Evolutionary conservation across 2,888 invertebrate species (phyloP).

Genomic region (Sesia bembeciformis): DNA sequence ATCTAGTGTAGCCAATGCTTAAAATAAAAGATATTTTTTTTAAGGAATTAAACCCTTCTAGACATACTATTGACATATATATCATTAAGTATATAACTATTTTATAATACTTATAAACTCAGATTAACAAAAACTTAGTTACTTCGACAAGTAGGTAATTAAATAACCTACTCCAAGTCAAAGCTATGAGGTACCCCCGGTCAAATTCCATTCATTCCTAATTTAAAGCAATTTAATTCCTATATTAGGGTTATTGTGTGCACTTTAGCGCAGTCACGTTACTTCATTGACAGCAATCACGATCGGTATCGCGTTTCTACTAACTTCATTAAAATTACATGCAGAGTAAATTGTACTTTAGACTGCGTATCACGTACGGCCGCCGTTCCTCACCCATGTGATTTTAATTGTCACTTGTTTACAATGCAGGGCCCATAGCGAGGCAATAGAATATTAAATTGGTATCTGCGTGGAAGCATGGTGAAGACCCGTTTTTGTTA

Average conservation of each 20-base stretch:
- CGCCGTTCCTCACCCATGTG: constrained; percentile 23
- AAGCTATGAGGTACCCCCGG: no score
- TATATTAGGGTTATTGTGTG: constrained; percentile 9
- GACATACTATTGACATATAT: no score
- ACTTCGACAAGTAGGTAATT: no score
- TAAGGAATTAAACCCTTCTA: no score
- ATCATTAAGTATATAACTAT: no score
- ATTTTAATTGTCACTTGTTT: constrained; percentile 44
- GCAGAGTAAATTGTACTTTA: constrained; percentile 23
- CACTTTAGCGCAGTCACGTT: constrained; percentile 13
- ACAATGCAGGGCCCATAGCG: constrained; percentile 35
- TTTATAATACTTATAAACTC: no score
- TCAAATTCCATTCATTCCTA: no score
- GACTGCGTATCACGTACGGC: constrained; percentile 32
- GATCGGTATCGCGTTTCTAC: constrained; percentile 23
- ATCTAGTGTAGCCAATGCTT: no score
- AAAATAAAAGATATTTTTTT: no score
- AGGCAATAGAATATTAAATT: constrained; percentile 38
- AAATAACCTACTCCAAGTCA: background rate
- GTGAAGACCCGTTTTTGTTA: constrained; percentile 30
- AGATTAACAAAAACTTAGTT: no score
- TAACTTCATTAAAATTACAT: constrained; percentile 30
- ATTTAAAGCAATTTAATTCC: constrained; percentile 1
- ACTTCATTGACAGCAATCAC: constrained; percentile 21
- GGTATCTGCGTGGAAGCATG: constrained; percentile 23